Evolutionary conservation across 2,797 vertebrate genomes (phyloP), one percentile per base, ranked within the genome.

Genomic region (Pangasius sanitwongsei): DNA sequence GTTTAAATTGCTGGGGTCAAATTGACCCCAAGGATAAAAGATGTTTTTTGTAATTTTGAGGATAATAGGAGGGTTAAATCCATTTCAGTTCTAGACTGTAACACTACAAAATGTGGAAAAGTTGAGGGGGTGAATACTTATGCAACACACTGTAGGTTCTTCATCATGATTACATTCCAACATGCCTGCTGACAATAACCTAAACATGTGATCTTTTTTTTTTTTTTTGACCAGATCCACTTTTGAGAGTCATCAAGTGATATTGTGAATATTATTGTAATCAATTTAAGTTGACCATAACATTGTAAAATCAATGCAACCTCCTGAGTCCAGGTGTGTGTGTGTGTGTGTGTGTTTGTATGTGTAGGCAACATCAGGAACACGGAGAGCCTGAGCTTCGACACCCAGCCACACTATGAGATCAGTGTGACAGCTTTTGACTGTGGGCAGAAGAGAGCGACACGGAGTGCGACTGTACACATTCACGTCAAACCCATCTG

Each of bases 401-500:
- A 99, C 91, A 96, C 94, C 34, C 96, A 98, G 90, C 97, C 93
- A 88, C 97, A 97, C 93, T 99, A 98, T n/a, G 96, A 98, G 94
- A 96, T 99, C 93, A 96, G 96, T 95, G 98, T 99, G 90, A 98
- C 97, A 0, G 97, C 98, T 41, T 98, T 97, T 69, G 98, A 99
- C 94, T 99, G 98, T 6, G 98, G 98, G 57, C 98, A 99, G 94
- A 98, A 98, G 93, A 96, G 94, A 16, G 97, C 98, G 0, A 91
- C 94, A 16, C 96, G 97, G 92, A 97, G 97, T 61, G 97, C 97
- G 16, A 92, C 96, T 3, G 97, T 99, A 41, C 96, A 84, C 93
- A 98, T 99, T 61, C 96, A 98, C 0, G 96, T 99, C 93, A 98
- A 98, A 93, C 98, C 98, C 0, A 96, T 98, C 88, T 99, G 98